Evolutionary conservation across 2,888 invertebrate genomes (phyloP).

Genomic region (Synanthedon tipuliformis): DNA sequence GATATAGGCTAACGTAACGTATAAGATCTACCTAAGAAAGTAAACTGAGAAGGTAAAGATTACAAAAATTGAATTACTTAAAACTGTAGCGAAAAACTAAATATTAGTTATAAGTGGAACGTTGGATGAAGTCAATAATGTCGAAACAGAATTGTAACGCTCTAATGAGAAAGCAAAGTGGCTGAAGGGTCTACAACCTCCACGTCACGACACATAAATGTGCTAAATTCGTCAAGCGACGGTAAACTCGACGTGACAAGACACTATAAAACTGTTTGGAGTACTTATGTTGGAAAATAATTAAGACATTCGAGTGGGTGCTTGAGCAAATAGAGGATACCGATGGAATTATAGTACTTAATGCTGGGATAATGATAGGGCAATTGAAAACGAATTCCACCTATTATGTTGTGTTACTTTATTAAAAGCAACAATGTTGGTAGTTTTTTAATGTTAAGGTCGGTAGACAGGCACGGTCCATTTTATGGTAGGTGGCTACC

Average conservation of each 20-base stretch:
- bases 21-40: too few species aligned
- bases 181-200: conserved; percentile 47
- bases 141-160: conserved; percentile 40
- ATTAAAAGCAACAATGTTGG: too few species aligned
- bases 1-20: too few species aligned
- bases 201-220: conserved; percentile 40
- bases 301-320: not conserved
- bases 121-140: conserved; percentile 11
- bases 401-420: not conserved
- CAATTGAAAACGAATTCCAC: not conserved
- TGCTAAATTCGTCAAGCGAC: conserved; percentile 55
- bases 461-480: too few species aligned
- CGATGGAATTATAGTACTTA: not conserved
- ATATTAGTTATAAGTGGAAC: not conserved
- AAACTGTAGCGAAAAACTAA: too few species aligned
- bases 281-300: conserved; percentile 5
- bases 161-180: conserved; percentile 59
- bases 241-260: conserved; percentile 53
- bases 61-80: too few species aligned
- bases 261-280: conserved; percentile 48
- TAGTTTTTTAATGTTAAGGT: too few species aligned
- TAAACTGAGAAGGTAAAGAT: too few species aligned
- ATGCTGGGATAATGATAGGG: not conserved
- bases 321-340: not conserved
- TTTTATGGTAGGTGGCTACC: too few species aligned